phyloP scores from a whole-genome alignment of 2,797 vertebrate genomes.

The Pseudocheirus occidentalis region DNA sequence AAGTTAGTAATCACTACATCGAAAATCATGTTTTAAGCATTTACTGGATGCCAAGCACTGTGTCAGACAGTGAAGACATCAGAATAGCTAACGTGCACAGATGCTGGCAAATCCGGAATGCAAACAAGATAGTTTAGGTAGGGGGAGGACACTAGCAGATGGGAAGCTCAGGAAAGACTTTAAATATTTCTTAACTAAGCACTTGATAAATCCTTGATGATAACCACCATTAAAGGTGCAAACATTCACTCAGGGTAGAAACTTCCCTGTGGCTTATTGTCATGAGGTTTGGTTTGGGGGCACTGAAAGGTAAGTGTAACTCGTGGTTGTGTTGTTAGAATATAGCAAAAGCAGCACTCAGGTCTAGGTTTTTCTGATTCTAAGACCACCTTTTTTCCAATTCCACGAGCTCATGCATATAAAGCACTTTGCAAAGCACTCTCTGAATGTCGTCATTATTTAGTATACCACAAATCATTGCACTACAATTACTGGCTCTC shows the following conservation, averaged over 20 bases:
- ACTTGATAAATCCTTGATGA: neutral
- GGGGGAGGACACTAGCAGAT: neutral
- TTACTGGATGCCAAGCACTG: neutral
- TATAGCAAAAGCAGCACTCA: neutral
- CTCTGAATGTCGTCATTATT: neutral
- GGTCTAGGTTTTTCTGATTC: neutral
- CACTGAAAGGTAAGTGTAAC: neutral
- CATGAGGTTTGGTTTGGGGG: neutral
- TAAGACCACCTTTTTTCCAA: neutral
- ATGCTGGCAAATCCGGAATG: neutral
- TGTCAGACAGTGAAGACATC: neutral
- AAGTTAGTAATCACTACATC: neutral
- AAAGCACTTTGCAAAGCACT: neutral
- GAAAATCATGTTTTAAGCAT: neutral
- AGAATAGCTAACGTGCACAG: neutral
- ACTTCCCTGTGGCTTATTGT: neutral
- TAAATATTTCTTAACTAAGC: neutral
- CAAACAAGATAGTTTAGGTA: neutral
- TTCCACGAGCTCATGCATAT: neutral
- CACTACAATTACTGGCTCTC: neutral
- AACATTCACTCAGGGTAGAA: neutral
- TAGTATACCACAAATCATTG: conserved; percentile 8
- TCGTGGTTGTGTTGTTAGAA: neutral
- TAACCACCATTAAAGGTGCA: neutral
- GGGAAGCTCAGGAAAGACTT: neutral